Evolutionary conservation across 2,797 vertebrate species (phyloP).

Genomic region (Coendou prehensilis): DNA sequence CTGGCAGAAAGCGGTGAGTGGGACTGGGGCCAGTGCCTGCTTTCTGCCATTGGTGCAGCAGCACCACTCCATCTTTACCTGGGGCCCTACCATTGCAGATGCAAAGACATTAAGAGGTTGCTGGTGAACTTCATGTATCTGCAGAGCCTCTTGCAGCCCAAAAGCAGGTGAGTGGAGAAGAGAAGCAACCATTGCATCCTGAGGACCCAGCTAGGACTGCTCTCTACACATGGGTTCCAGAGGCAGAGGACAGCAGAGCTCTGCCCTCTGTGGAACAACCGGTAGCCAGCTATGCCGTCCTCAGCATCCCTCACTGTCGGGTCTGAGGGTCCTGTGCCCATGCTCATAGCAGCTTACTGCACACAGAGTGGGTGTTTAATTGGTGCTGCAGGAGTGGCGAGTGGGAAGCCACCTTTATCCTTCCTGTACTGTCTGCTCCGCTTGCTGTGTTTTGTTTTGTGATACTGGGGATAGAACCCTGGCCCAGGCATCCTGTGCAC

Average conservation of each 20-base stretch:
- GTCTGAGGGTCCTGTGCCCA: not conserved
- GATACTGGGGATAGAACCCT: not conserved
- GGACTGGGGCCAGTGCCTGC: not conserved
- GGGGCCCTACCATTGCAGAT: conserved; percentile 88
- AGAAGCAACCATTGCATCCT: not conserved
- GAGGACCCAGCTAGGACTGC: not conserved
- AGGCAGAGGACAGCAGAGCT: not conserved
- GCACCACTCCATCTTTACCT: not conserved
- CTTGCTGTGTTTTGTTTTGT: not conserved
- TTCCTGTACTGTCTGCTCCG: not conserved
- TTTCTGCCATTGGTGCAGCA: fast-evolving
- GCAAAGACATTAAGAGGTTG: conserved; percentile 97
- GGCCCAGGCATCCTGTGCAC: not conserved
- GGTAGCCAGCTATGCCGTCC: not conserved
- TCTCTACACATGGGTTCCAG: not conserved
- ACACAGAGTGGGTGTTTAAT: not conserved
- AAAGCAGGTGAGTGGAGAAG: conserved; percentile 94
- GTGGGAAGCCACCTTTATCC: not conserved
- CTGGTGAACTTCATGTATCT: conserved; percentile 99
- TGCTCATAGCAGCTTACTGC: not conserved
- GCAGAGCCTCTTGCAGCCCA: conserved; percentile 97
- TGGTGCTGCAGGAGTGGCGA: not conserved
- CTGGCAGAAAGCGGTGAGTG: conserved; percentile 94
- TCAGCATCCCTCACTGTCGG: not conserved
- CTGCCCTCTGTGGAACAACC: not conserved